Evolutionary conservation across 2,113 vertebrate species (phyloP), one percentile per base, ranked within the genome.

Genomic region (Pipra filicauda): DNA sequence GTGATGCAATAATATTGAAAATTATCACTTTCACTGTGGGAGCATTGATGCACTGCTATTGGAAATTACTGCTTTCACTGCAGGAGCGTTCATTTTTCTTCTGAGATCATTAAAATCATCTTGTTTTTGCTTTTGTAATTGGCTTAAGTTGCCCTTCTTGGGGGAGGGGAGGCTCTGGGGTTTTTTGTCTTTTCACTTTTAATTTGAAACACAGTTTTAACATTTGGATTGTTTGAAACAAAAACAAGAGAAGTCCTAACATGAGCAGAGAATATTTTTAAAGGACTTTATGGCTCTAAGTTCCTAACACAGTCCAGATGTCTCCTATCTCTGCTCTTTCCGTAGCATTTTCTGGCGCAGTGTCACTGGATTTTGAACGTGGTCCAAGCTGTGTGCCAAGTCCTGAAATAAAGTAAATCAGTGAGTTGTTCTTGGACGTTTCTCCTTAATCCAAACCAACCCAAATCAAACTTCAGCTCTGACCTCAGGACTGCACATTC

Each of bases 341-440:
- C 92, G 97, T 97, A 97, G 91, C 78, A 85, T 97, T 97, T 97
- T 97, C 96, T 84, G 92, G 97, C 97, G 72, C 86, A 64, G 92
- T 72, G 78, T 98, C 90, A 41, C 55, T 96, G 91, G 88, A 97
- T 98, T 97, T 98, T 98, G 98, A 98, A 96, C 90, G 59, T 39
- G 10, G 16, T 96, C 93, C 96, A 96, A 61, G 41, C 76, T 97
- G 89, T 96, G 94, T 97, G 97, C 98, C 98, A 98, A 98, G 97
- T 98, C 98, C 98, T 97, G 97, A 98, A 98, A 97, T 97, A 97
- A 98, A 98, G 97, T 97, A 97, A 98, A 97, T 96, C 97, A 97
- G 97, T 5, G 88, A 98, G 97, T 98, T 98, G 97, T 98, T 98
- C 96, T 98, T 98, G 98, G 98, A 98, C 31, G 30, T 95, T 96